Base-by-base conservation (phyloP, 2,113 vertebrate species). In the Elephantulus edwardii region DNA sequence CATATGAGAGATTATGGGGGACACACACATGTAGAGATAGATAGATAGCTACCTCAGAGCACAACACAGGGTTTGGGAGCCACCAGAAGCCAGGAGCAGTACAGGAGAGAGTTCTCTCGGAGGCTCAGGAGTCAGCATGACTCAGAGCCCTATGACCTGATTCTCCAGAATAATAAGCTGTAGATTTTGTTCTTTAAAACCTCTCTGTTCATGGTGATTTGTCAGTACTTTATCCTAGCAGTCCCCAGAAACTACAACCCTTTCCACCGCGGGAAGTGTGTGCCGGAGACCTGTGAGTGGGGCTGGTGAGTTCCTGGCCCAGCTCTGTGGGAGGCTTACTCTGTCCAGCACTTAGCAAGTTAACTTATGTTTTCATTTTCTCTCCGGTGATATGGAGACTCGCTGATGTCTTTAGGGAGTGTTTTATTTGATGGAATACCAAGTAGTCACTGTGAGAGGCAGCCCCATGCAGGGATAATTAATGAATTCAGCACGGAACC, bases 211-310 rank as follows among this genome's bases (percentile, higher is more conserved):
- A 56, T 56, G 54, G 54, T 56, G 24, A 22, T 56, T 22, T 22
- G 54, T 56, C 24, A 8, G 54, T 20, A 17, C 24, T 56, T 56
- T 56, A 56, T 56, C 24, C 19, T 8, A 56, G 20, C 12, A 56
- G 54, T 22, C 54, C 19, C 24, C 19, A 22, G 54, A 56, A 56
- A 56, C 20, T 56, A 56, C 19, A 22, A 56, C 54, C 14, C 28
- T 33, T 28, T 72, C 12, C 30, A 11, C n/a, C 72, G 50, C 48
- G 94, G 86, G 96, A 94, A 94, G 88, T 74, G 82, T 86, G 28
- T 11, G n/a, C n/a, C n/a, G n/a, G 46, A 40, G 52, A 56, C 44
- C 30, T 6, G 52, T 16, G 52, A 20, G 0, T 42, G 16, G 20
- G 13, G 58, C 30, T 40, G 3, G 66, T 17, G 33, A 62, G 28